phyloP scores from a whole-genome alignment of 2,888 invertebrate species.

The Tinea trinotella region DNA sequence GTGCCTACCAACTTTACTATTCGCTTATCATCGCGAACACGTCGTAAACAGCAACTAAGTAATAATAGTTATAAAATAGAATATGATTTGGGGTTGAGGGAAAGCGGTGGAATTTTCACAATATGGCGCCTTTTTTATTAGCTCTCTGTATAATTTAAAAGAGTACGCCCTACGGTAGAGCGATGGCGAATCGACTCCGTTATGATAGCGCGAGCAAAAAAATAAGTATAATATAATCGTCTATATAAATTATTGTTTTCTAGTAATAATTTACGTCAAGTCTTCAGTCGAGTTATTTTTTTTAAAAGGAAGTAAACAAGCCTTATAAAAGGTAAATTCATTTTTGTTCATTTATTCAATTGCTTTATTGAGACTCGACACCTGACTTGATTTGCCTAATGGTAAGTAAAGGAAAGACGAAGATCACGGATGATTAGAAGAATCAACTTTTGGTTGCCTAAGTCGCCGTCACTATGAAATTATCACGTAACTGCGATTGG shows the following conservation, averaged over 20 bases:
- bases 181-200: neutral
- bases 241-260: neutral
- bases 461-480: no score
- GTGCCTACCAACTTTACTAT: neutral
- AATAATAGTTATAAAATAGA: constrained; percentile 4
- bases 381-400: no score
- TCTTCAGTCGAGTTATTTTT: no score
- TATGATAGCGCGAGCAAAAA: neutral
- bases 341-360: no score
- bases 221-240: neutral
- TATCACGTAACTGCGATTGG: no score
- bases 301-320: no score
- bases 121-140: constrained; percentile 18
- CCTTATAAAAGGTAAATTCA: no score
- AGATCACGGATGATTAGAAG: no score
- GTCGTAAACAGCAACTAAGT: constrained; percentile 5
- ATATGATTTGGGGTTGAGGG: constrained; percentile 17
- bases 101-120: constrained; percentile 18
- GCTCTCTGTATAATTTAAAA: neutral
- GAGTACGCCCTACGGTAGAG: neutral
- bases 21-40: neutral
- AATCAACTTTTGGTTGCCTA: no score
- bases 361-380: no score
- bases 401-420: no score
- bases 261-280: neutral